A percentile compares a stretch with the other conserved stretches of the same genome.
These are phyloP conservation scores for Hoplostethus mediterraneus DNA, from an alignment of 2,797 vertebrate genomes.

Conservation along the genomic window DNA sequence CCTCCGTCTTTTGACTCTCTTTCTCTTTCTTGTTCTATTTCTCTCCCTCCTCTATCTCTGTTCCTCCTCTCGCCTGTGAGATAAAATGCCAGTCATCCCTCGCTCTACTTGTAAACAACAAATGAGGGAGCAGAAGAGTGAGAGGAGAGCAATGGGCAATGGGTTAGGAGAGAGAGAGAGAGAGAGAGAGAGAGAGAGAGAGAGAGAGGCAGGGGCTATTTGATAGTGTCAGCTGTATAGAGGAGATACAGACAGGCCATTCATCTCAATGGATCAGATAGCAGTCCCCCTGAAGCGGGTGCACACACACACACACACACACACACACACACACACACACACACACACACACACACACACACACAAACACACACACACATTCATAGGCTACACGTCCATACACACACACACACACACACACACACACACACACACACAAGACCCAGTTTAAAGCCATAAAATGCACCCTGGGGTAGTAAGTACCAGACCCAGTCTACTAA, in stretches of 20 bases:
- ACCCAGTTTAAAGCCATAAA: conserved; percentile 55
- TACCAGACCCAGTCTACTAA: conserved; percentile 32
- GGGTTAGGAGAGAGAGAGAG: conserved; percentile 35
- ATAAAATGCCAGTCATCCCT: conserved; percentile 77
- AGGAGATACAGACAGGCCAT: conserved; percentile 83
- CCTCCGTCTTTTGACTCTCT: conserved; percentile 53
- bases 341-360: conserved; percentile 28
- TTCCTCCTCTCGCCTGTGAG: conserved; percentile 57
- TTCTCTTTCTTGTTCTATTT: conserved; percentile 45
- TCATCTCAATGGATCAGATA: conserved; percentile 86
- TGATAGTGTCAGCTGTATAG: conserved; percentile 81
- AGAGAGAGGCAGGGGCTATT: conserved; percentile 68
- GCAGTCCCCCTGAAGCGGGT: conserved; percentile 59
- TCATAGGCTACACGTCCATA: too few species aligned
- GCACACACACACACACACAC: conserved; percentile 26
- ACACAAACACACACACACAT: conserved; percentile 6
- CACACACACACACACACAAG: conserved; percentile 38
- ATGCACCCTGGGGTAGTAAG: conserved; percentile 44
- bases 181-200: conserved; percentile 39
- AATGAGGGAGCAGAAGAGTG: conserved; percentile 62
- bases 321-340: conserved; percentile 34
- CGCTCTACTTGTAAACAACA: conserved; percentile 78
- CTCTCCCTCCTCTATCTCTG: conserved; percentile 63
- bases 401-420: conserved; percentile 29
- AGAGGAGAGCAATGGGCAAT: conserved; percentile 61